Conservation (phyloP, 2,888 invertebrate species). For the Erebia aethiops region DNA sequence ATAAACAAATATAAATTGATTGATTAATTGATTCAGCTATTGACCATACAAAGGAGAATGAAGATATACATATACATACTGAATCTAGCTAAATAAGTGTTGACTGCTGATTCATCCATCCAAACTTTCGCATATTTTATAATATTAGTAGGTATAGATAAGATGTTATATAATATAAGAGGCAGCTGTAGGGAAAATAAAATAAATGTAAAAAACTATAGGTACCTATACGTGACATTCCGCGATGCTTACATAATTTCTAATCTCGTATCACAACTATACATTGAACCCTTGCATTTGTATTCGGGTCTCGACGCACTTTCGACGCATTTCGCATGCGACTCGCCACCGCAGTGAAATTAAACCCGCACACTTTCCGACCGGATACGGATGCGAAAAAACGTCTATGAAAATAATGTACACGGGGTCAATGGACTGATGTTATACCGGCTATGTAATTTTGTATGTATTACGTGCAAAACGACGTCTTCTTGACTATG, state of each 20-base stretch:
- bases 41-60: too few species aligned
- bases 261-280: slow-evolving; percentile 20
- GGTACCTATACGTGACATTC: slow-evolving; percentile 12
- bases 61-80: too few species aligned
- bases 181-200: too few species aligned
- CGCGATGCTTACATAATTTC: slow-evolving; percentile 17
- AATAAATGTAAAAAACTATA: too few species aligned
- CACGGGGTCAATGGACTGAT: slow-evolving; percentile 47
- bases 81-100: too few species aligned
- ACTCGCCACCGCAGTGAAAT: slow-evolving; percentile 50
- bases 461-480: slow-evolving; percentile 6
- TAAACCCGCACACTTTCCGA: slow-evolving; percentile 67
- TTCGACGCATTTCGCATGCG: slow-evolving; percentile 65
- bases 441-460: slow-evolving; percentile 28
- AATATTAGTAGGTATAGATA: too few species aligned
- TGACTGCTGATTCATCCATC: too few species aligned
- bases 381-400: slow-evolving; percentile 60
- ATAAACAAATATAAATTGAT: too few species aligned
- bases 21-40: too few species aligned
- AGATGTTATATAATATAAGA: too few species aligned
- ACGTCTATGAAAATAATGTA: slow-evolving; percentile 34
- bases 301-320: slow-evolving; percentile 61
- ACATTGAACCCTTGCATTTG: slow-evolving; percentile 42
- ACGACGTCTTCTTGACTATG: not conserved
- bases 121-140: too few species aligned